Base-by-base conservation (phyloP, 1,140 invertebrate species). In the Brachionus paranguensis region DNA sequence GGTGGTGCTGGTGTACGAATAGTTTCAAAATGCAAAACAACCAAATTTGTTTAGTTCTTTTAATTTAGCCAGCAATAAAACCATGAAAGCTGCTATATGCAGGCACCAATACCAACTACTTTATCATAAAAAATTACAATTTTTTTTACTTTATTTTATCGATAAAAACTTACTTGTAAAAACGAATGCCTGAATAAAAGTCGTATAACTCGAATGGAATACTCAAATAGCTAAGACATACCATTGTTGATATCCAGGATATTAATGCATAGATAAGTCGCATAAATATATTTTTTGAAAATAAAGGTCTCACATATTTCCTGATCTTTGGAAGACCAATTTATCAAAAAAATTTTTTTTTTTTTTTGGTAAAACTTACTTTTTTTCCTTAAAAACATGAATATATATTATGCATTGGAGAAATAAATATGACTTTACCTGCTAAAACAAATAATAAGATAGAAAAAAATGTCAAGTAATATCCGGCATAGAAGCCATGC, bases 401-500 rank as follows among this genome's bases (percentile, higher is more conserved):
- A 55, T 45, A n/a, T 33, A 43, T 37, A 55, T 7, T 27, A 55
- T 17, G 1, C 3, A 65, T n/a, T n/a, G 11, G 8, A 53, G 4
- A 79, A 79, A 17, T 43, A 33, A 47, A 29, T 55, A 17, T 29
- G 14, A 45, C 12, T 47, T 14, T 68, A 64, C 83, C 83, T 55
- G 83, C 45, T 37, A 55, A 84, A 4, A 65, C 41, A 29, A 47
- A 72, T 1, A 98, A 86, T 0, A 95, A 94, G 11, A 93, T 95
- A 29, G 92, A 93, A 29, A 94, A 91, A 90, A 99, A 99, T 0
- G 95, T 96, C 45, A 98, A 87, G 89, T 98, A 99, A 90, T 98
- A 99, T 12, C 97, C 96, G 6, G 96, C 95, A 90, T 97, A 96
- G 89, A 97, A 97, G 78, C 90, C 97, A 90, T 99, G 97, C 97